A percentile compares a stretch with the other conserved stretches of the same genome.
Evolutionary conservation across 1,140 invertebrate genomes (phyloP).

Genomic region (Epicauta chinensis): DNA sequence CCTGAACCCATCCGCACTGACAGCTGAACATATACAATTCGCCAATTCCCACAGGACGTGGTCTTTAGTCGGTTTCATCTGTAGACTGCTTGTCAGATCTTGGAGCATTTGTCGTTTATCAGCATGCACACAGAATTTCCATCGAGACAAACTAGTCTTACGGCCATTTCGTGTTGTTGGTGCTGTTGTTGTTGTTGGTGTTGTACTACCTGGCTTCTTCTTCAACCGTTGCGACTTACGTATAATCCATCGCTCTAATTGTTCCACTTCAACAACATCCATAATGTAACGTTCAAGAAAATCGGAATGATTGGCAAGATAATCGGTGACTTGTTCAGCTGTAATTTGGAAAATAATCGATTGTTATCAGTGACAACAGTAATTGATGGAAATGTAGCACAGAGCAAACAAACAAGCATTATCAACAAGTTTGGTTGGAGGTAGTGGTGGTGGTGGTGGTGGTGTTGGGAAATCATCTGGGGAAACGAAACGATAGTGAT

Average conservation of each 20-base stretch:
- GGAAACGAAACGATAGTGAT: no score
- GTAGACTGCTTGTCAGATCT: slow-evolving; percentile 51
- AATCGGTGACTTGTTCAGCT: slow-evolving; percentile 44
- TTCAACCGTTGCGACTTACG: slow-evolving; percentile 47
- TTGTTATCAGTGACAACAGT: no score
- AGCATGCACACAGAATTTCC: slow-evolving; percentile 58
- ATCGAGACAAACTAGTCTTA: slow-evolving; percentile 49
- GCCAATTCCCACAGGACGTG: slow-evolving; percentile 56
- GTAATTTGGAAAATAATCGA: not conserved
- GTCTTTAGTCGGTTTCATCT: slow-evolving; percentile 47
- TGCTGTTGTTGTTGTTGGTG: not conserved
- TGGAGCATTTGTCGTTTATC: slow-evolving; percentile 58
- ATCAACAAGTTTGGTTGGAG: no score
- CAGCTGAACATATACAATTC: slow-evolving; percentile 53
- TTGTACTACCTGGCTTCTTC: slow-evolving; percentile 39
- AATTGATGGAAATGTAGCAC: slow-evolving; percentile 11
- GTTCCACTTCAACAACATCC: slow-evolving; percentile 50
- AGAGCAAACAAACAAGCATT: not conserved
- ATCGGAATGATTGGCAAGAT: slow-evolving; percentile 49
- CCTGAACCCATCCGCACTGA: slow-evolving; percentile 53
- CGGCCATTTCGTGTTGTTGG: slow-evolving; percentile 29
- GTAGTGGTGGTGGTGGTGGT: no score
- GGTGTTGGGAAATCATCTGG: no score
- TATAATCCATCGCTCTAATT: slow-evolving; percentile 55
- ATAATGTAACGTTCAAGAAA: slow-evolving; percentile 52